Evolutionary conservation across 2,797 vertebrate species (phyloP).

Genomic region (Pogonophryne albipinna): DNA sequence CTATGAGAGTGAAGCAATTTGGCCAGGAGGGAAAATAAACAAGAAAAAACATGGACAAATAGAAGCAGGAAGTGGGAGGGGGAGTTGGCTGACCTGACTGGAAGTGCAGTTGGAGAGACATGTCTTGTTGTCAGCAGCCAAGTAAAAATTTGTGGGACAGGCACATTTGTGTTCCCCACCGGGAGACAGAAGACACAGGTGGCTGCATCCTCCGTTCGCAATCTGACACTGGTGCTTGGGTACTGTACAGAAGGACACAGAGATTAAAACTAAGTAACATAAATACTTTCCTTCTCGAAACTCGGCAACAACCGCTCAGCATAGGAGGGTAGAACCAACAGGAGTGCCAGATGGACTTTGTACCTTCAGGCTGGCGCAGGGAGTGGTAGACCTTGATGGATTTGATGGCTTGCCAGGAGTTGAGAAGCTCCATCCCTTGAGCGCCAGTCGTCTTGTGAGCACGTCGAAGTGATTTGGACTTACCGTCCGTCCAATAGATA

Average conservation of each 20-base stretch:
- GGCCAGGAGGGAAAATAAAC: conserved; percentile 36
- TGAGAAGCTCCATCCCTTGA: conserved; percentile 92
- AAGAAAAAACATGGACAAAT: conserved; percentile 17
- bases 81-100: conserved; percentile 89
- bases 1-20: conserved; percentile 38
- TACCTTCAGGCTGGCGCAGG: conserved; percentile 98
- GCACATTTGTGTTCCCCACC: conserved; percentile 91
- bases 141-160: conserved; percentile 98
- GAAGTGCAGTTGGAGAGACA: conserved; percentile 98
- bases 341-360: conserved; percentile 52
- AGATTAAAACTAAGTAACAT: conserved; percentile 32
- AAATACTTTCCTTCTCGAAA: conserved; percentile 41
- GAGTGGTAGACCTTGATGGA: conserved; percentile 98
- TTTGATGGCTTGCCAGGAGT: conserved; percentile 98
- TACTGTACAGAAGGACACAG: conserved; percentile 81
- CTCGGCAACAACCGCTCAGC: conserved; percentile 24
- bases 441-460: conserved; percentile 96
- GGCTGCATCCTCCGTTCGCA: conserved; percentile 97
- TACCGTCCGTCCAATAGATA: conserved; percentile 98
- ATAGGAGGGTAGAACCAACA: conserved; percentile 22
- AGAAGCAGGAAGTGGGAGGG: conserved; percentile 12
- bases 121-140: conserved; percentile 94
- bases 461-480: conserved; percentile 96
- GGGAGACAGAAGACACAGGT: conserved; percentile 95
- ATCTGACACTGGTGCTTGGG: conserved; percentile 94